Conservation (phyloP, 2,888 invertebrate genomes). For the Seira musarum region DNA sequence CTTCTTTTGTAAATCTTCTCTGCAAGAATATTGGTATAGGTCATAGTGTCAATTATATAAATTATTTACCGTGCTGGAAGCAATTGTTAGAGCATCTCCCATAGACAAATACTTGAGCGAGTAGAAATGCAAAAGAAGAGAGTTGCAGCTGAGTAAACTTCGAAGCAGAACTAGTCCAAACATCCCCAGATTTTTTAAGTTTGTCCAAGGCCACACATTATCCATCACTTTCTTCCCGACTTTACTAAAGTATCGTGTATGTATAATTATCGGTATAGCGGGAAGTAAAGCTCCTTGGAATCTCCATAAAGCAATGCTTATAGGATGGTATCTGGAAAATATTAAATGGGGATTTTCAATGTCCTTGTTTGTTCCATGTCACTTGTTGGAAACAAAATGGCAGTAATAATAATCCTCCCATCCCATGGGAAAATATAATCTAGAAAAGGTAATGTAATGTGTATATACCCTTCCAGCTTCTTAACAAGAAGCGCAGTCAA, state of each 20-base stretch:
- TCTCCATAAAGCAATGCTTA: constrained; percentile 64
- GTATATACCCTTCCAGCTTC: constrained; percentile 57
- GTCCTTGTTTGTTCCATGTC: too few species aligned
- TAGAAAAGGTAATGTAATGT: too few species aligned
- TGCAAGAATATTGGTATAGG: too few species aligned
- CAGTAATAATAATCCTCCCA: too few species aligned
- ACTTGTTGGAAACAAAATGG: too few species aligned
- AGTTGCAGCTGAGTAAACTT: constrained; percentile 64
- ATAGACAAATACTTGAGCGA: constrained; percentile 64
- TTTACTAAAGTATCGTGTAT: constrained; percentile 40
- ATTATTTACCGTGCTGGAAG: constrained; percentile 46
- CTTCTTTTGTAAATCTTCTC: too few species aligned
- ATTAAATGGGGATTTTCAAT: too few species aligned
- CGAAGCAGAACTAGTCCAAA: constrained; percentile 54
- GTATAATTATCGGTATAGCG: constrained; percentile 53
- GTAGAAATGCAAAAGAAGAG: constrained; percentile 64
- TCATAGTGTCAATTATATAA: constrained; percentile 2
- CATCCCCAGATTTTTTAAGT: constrained; percentile 51
- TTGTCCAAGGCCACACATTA: constrained; percentile 54
- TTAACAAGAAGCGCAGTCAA: constrained; percentile 64
- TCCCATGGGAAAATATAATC: too few species aligned
- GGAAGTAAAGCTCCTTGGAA: constrained; percentile 66
- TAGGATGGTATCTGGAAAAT: constrained; percentile 62
- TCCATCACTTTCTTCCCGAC: constrained; percentile 45
- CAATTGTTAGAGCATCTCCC: constrained; percentile 66